A percentile compares a stretch with the other conserved stretches of the same genome.
Evolutionary conservation across 2,797 vertebrate species (phyloP).

Genomic region (Microctenopoma lineatum): DNA sequence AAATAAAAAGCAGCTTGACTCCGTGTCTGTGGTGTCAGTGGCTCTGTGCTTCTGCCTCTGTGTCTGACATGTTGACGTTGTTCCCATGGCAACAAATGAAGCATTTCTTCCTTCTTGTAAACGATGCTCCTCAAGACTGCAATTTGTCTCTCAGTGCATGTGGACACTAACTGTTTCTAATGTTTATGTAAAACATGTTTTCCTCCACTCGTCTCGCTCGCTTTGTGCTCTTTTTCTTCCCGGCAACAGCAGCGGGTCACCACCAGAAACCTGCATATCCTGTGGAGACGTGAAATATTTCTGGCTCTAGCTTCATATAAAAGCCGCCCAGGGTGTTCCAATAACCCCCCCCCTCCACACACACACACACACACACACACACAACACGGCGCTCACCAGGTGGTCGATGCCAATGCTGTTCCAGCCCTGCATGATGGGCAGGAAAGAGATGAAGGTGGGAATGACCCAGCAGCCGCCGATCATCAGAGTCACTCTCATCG

Average conservation of each 20-base stretch:
- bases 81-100: conserved; percentile 21
- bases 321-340: background rate
- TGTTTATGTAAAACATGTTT: conserved; percentile 29
- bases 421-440: conserved; percentile 99
- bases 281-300: conserved; percentile 11
- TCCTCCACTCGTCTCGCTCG: background rate
- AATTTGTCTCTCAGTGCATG: background rate
- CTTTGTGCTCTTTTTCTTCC: background rate
- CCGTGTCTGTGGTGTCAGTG: conserved; percentile 24
- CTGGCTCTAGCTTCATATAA: background rate
- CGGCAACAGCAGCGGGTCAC: background rate
- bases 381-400: conserved; percentile 86
- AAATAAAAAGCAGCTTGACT: conserved; percentile 6
- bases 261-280: conserved; percentile 1
- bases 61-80: conserved; percentile 44
- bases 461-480: conserved; percentile 98
- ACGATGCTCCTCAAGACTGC: conserved; percentile 11
- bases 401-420: conserved; percentile 96
- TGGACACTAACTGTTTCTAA: conserved; percentile 7
- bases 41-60: conserved; percentile 4
- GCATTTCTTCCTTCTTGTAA: conserved; percentile 30
- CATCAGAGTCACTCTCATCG: conserved; percentile 92
- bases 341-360: background rate
- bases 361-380: conserved; percentile 4
- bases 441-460: conserved; percentile 96